Base-by-base conservation (phyloP, 2,888 invertebrate species). In the Melolontha melolontha region DNA sequence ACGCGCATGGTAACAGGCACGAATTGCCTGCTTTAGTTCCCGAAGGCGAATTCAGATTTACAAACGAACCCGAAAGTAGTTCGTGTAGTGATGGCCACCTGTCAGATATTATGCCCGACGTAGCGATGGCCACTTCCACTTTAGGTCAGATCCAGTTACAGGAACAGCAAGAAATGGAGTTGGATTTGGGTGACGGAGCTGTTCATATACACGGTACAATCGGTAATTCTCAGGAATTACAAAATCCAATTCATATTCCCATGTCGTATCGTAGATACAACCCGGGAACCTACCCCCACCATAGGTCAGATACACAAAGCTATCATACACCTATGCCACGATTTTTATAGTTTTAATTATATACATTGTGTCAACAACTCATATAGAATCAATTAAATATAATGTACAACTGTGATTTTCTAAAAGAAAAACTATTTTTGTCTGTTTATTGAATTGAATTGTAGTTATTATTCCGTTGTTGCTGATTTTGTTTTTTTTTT, bases 51-150 rank as follows among this genome's bases (percentile, higher is more conserved):
- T 82, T 81, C 72, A 78, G 82, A 49, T 82, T 81, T 71, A 73
- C 75, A 0, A 77, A 74, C 52, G 82, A 87, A 75, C 85, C 84
- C 42, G 87, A 87, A 73, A 85, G 85, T 73, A 87, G 85, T 79
- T 87, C 87, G 42, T 88, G 89, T 76, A 88, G 87, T 83, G 86
- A 91, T 79, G 89, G 93, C 76, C 91, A 91, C 76, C 84, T 92
- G 70, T 89, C 92, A 17, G 94, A 94, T 71, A 91, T 92, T 77
- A 95, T 96, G 90, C 96, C 96, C 0, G 96, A 96, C 84, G 95
- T 96, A 76, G 95, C 95, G 12, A 95, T 95, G 94, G 95, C 95
- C 77, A 95, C 91, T 66, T 91, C 89, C 72, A 92, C 88, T 72
- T 87, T 87, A 79, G 91, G 86, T 5, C 92, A 87, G 81, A 87